Evolutionary conservation across 1,140 invertebrate species (phyloP), one percentile per base, ranked within the genome.

Genomic region (Acromyrmex heyeri): DNA sequence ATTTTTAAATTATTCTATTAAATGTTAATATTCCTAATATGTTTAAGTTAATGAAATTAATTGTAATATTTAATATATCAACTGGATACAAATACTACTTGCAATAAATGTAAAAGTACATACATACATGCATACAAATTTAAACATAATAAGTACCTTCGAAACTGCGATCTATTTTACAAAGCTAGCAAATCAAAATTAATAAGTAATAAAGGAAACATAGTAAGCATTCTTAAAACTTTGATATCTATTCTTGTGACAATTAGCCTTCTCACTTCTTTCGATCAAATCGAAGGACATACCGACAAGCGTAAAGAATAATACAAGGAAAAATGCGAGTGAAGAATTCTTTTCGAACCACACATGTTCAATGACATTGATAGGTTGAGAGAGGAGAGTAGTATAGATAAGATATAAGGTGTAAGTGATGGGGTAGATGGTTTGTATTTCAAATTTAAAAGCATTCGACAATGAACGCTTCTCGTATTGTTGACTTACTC

Each of bases 401-500:
- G 64, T 12, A 55, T 18, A 57, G 18, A 57, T 16, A n/a, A 24
- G 70, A 18, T 27, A 67, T 75, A 34, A 64, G 59, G 65, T 69
- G 21, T 69, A 72, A 72, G 57, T 44, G 65, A 67, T 83, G 91
- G 92, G 90, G 92, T 88, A 93, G 93, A 94, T 91, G 92, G 92
- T 95, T 94, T 95, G 93, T 94, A 93, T 95, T 95, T 94, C 91
- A 94, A 94, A 95, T 94, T 95, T 95, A 95, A 95, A 95, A 95
- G 94, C 94, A 95, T 95, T 94, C 91, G 93, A 94, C 94, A 95
- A 95, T 94, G 91, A 92, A 90, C 88, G 91, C 91, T 94, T 93
- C 92, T 91, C 79, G 89, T 93, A 95, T 94, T 95, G 94, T 95
- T 93, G 93, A 93, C 92, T 94, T 91, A 86, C 16, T 30, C 64